Evolutionary conservation across 1,140 invertebrate species (phyloP).

Genomic region (Drosophila arizonae): DNA sequence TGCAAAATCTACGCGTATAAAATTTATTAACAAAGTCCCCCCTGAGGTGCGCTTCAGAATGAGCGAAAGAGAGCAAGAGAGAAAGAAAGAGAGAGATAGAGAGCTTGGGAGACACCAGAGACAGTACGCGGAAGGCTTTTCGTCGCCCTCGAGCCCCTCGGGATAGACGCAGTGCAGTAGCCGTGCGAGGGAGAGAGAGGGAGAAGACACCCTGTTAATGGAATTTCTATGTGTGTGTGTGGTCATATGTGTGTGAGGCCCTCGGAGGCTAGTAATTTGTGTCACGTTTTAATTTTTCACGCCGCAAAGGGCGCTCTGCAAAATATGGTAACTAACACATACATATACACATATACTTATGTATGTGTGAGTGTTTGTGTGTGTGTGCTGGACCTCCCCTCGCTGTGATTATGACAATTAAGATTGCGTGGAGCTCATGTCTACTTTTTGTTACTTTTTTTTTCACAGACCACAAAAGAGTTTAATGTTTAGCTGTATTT

Average conservation of each 20-base stretch:
- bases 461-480: constrained; percentile 39
- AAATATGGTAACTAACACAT: constrained; percentile 15
- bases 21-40: constrained; percentile 73
- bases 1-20: constrained; percentile 68
- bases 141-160: constrained; percentile 39
- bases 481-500: constrained; percentile 50
- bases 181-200: constrained; percentile 11
- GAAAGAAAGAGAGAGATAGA: constrained; percentile 26
- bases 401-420: constrained; percentile 73
- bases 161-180: constrained; percentile 70
- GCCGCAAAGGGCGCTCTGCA: constrained; percentile 59
- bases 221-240: constrained; percentile 36
- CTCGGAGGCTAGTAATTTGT: constrained; percentile 67
- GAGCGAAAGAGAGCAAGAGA: constrained; percentile 25
- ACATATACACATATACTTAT: neutral
- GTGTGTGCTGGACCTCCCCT: constrained; percentile 30
- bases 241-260: constrained; percentile 18
- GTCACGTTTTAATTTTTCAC: constrained; percentile 78
- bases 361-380: neutral
- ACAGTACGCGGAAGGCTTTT: constrained; percentile 34
- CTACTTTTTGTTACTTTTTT: constrained; percentile 32
- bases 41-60: constrained; percentile 49
- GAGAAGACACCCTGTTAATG: constrained; percentile 48
- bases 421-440: constrained; percentile 52
- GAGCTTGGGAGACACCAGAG: constrained; percentile 5